Percentiles rank a stretch among this genome's conserved stretches.
Evolutionary conservation across 2,797 vertebrate species (phyloP).

Genomic region (Carcharodon carcharias): DNA sequence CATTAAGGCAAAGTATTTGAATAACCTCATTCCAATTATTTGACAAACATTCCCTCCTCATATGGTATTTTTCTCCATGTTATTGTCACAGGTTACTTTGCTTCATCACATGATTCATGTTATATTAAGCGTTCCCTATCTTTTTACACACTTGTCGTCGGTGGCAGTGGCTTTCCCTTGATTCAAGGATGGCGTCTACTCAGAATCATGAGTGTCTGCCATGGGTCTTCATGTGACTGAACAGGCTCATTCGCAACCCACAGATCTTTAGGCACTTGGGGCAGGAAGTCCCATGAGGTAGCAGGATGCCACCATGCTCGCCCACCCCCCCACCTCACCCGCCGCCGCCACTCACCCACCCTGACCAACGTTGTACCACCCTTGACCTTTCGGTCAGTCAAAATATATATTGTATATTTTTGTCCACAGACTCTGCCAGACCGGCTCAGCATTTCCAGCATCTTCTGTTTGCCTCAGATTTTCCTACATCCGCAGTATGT

Average conservation of each 20-base stretch:
- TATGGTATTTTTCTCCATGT: neutral
- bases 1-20: neutral
- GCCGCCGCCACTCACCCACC: neutral
- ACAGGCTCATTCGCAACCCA: too few species aligned
- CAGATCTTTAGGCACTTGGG: too few species aligned
- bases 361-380: neutral
- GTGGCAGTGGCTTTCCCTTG: too few species aligned
- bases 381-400: neutral
- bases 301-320: too few species aligned
- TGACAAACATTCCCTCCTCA: neutral
- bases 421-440: neutral
- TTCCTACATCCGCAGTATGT: neutral
- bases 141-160: neutral
- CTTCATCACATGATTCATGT: neutral
- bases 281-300: neutral
- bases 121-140: neutral
- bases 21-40: neutral
- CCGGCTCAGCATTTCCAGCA: neutral
- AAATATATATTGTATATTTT: neutral
- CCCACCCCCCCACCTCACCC: too few species aligned
- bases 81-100: neutral
- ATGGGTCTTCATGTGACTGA: neutral
- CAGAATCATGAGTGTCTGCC: neutral
- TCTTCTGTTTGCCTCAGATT: neutral
- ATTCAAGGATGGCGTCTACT: neutral